Conservation (phyloP, 1,140 invertebrate genomes). For the Neodiprion pinetum region DNA sequence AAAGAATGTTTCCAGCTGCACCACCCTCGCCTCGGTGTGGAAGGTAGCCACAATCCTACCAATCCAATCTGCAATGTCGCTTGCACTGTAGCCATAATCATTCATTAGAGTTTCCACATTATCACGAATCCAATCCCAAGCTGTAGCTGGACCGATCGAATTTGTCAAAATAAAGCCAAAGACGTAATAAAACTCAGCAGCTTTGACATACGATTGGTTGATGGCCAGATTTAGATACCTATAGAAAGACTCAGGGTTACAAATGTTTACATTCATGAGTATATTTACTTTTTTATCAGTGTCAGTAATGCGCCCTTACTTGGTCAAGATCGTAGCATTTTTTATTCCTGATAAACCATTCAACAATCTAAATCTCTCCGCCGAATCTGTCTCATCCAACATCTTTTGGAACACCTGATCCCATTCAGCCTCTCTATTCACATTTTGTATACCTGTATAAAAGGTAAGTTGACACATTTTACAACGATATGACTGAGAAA, state of each 20-base stretch:
- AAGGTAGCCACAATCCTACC: constrained; percentile 74
- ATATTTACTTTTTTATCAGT: constrained; percentile 14
- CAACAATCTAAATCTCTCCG: constrained; percentile 78
- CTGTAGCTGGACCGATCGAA: constrained; percentile 73
- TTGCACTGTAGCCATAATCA: constrained; percentile 82
- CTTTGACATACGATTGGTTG: constrained; percentile 76
- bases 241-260: constrained; percentile 33
- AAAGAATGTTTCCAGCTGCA: constrained; percentile 85
- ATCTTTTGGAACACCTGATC: constrained; percentile 77
- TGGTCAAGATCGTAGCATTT: constrained; percentile 70
- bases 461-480: not conserved
- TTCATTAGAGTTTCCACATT: constrained; percentile 77
- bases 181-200: constrained; percentile 86
- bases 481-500: constrained; percentile 10
- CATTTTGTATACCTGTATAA: constrained; percentile 57
- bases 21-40: constrained; percentile 69
- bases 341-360: constrained; percentile 71
- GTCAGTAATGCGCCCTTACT: constrained; percentile 58
- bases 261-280: constrained; percentile 20
- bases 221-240: constrained; percentile 76
- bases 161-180: constrained; percentile 74
- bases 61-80: constrained; percentile 78
- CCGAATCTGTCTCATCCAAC: constrained; percentile 75
- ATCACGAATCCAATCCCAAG: constrained; percentile 83
- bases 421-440: constrained; percentile 70